Percentiles rank a stretch among this genome's conserved stretches.
Evolutionary conservation across 2,888 invertebrate species (phyloP).

Genomic region (Brenthis hecate): DNA sequence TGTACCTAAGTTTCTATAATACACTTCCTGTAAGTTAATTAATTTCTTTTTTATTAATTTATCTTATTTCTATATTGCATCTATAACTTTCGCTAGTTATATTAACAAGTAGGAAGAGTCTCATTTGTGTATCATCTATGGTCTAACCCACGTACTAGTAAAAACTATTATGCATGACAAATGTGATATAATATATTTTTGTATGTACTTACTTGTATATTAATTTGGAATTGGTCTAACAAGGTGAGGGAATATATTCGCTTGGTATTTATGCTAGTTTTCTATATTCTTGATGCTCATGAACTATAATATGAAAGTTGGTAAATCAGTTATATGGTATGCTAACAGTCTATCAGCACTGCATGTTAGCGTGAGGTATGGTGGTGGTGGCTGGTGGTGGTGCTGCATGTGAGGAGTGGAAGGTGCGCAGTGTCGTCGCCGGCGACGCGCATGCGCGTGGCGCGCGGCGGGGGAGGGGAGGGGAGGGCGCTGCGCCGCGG

Average conservation of each 20-base stretch:
- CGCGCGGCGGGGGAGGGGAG: slow-evolving; percentile 45
- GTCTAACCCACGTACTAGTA: slow-evolving; percentile 15
- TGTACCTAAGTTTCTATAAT: neutral
- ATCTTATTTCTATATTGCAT: neutral
- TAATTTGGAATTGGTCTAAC: neutral
- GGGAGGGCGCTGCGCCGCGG: slow-evolving; percentile 60
- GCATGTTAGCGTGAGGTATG: slow-evolving; percentile 27
- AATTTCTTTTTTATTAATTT: neutral
- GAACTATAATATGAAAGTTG: neutral
- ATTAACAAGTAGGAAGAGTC: slow-evolving; percentile 9
- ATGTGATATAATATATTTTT: neutral
- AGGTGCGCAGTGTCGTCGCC: slow-evolving; percentile 44
- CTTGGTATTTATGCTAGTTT: slow-evolving; percentile 4
- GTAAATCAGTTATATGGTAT: neutral
- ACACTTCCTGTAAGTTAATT: neutral
- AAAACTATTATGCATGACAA: slow-evolving; percentile 15
- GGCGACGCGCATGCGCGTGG: slow-evolving; percentile 47
- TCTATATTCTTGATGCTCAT: neutral
- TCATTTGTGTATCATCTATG: slow-evolving; percentile 19
- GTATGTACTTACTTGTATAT: neutral
- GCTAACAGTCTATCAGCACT: slow-evolving; percentile 16
- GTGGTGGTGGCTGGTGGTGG: slow-evolving; percentile 28
- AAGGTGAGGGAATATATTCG: slow-evolving; percentile 9
- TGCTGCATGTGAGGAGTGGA: slow-evolving; percentile 41
- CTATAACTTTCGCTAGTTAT: neutral